These are phyloP conservation scores for Helicoverpa zea DNA, from an alignment of 1,140 invertebrate genomes.

Conservation along the genomic window DNA sequence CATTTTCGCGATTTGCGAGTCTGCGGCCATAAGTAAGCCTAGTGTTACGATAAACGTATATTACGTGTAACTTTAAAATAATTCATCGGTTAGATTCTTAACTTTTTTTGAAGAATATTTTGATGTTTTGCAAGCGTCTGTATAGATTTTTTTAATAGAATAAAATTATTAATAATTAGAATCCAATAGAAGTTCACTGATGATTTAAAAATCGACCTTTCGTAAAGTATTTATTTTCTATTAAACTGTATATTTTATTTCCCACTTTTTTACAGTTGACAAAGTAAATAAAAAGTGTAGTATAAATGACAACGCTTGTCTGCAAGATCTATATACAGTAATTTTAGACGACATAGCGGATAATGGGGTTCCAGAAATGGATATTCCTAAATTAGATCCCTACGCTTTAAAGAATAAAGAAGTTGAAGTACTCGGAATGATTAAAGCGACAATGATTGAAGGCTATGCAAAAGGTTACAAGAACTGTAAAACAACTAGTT, in stretches of 20 bases:
- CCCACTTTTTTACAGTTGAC: not conserved
- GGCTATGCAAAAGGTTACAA: slow-evolving; percentile 18
- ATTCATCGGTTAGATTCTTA: too few relatives aligned
- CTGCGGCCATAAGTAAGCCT: slow-evolving; percentile 11
- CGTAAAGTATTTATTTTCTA: too few relatives aligned
- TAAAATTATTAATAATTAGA: too few relatives aligned
- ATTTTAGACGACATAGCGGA: not conserved
- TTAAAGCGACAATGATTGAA: not conserved
- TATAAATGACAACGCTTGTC: not conserved
- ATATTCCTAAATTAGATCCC: slow-evolving; percentile 8
- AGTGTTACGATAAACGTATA: not conserved
- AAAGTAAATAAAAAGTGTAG: slow-evolving; percentile 19
- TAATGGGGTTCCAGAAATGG: slow-evolving; percentile 10
- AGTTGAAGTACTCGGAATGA: not conserved
- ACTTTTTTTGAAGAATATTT: too few relatives aligned
- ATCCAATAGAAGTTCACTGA: too few relatives aligned
- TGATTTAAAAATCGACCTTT: too few relatives aligned
- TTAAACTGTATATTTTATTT: too few relatives aligned
- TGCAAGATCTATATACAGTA: not conserved
- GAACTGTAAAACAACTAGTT: not conserved
- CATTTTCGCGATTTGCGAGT: slow-evolving; percentile 3
- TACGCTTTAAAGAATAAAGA: not conserved
- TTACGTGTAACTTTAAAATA: too few relatives aligned
- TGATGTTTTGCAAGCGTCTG: too few relatives aligned
- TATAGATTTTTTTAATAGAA: too few relatives aligned